Base-by-base conservation (phyloP, 2,113 vertebrate genomes). In the Neotragus moschatus region DNA sequence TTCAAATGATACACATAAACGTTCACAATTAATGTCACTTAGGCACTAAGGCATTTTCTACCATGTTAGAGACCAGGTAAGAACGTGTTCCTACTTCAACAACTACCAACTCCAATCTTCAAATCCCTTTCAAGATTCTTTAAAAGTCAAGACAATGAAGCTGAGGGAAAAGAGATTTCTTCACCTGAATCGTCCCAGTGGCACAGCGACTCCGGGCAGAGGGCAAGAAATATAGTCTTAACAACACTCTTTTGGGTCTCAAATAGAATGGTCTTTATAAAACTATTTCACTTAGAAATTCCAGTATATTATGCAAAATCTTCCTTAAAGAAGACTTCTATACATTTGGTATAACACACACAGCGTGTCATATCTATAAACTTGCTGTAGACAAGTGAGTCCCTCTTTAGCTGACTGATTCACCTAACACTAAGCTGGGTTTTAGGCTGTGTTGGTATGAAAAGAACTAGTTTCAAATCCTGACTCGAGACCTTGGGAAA, bases 381-480 rank as follows among this genome's bases (percentile, higher is more conserved):
- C 21, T 55, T 53, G 90, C 49, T 51, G 55, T 15, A 91, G 75
- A 14, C 61, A 93, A 61, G 36, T 49, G n/a, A 84, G 80, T 84
- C 51, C n/a, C 88, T 88, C 79, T 92, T 16, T 81, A 61, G 70
- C 39, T 23, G 75, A 73, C 1, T 81, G 79, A 79, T 39, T 58
- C 61, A 23, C 12, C 17, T 39, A 86, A 73, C 53, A 89, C 8
- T 49, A 88, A 92, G 81, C 66, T 90, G 49, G 53, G 58, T 92
- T 92, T 97, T 51, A 60, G 80, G n/a, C 73, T 95, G 87, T n/a
- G 55, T 14, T 89, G 47, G 39, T 70, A 73, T 33, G 15, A 90
- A 92, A 19, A 56, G 36, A 93, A 84, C 10, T 58, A 30, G 30
- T 82, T 97, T 96, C 49, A 43, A 95, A 97, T 89, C 21, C n/a